Evolutionary conservation across 1,140 invertebrate genomes (phyloP).

Genomic region (Papilio polyxenes): DNA sequence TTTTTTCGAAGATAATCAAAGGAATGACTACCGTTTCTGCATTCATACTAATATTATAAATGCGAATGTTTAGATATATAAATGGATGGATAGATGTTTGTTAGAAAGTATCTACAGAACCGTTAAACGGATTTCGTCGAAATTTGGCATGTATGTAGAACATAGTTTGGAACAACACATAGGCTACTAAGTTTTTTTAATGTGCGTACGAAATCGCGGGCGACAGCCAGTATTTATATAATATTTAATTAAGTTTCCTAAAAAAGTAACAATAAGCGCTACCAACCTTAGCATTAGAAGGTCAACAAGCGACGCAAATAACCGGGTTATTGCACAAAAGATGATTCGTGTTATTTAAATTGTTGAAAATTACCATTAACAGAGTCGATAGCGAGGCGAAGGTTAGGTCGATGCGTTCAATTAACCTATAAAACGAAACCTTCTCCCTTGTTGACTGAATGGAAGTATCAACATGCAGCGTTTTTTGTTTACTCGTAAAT

Average conservation of each 20-base stretch:
- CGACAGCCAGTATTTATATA: too few relatives aligned
- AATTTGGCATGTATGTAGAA: too few relatives aligned
- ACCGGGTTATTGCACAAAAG: constrained; percentile 12
- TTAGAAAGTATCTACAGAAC: too few relatives aligned
- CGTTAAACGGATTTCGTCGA: too few relatives aligned
- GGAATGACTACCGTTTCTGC: too few relatives aligned
- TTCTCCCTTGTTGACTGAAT: not conserved
- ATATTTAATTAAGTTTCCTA: not conserved
- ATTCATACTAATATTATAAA: too few relatives aligned
- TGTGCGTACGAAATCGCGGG: too few relatives aligned
- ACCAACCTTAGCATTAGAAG: not conserved
- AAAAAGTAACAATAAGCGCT: not conserved
- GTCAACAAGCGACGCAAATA: constrained; percentile 2
- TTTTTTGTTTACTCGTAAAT: not conserved
- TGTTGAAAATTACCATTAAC: constrained; percentile 8
- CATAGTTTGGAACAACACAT: too few relatives aligned
- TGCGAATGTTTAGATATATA: too few relatives aligned
- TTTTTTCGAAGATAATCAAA: not conserved
- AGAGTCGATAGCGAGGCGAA: constrained; percentile 13
- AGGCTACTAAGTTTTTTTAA: too few relatives aligned
- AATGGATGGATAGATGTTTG: too few relatives aligned
- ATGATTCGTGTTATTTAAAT: constrained; percentile 30
- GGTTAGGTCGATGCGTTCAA: constrained; percentile 35
- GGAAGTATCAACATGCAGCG: not conserved
- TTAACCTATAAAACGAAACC: constrained; percentile 26